phyloP scores from a whole-genome alignment of 2,888 invertebrate species.

The Amblyteles armatorius region DNA sequence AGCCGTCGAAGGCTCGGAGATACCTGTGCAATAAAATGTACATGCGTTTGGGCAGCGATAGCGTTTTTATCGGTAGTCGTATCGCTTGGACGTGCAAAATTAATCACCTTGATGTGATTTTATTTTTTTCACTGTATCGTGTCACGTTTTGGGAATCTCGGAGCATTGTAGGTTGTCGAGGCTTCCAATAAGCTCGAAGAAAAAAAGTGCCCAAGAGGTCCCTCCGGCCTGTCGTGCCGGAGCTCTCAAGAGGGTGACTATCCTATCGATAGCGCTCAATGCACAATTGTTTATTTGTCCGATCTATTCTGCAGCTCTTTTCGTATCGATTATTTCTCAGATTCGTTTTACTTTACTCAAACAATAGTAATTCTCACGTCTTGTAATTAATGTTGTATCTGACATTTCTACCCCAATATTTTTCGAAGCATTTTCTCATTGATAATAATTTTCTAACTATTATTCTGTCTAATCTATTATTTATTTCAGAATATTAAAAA shows the following conservation, averaged over 20 bases:
- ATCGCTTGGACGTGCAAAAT: no score
- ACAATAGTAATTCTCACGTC: no score
- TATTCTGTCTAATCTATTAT: no score
- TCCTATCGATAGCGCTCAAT: slow-evolving; percentile 9
- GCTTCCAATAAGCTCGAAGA: not conserved
- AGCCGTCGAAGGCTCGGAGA: not conserved
- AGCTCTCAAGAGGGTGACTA: not conserved
- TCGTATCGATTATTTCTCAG: not conserved
- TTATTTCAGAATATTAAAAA: not conserved
- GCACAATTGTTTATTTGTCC: not conserved
- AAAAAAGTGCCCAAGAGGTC: slow-evolving; percentile 8
- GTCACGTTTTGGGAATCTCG: not conserved
- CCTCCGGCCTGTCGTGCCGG: slow-evolving; percentile 2
- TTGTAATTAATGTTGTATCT: no score
- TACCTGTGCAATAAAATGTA: not conserved
- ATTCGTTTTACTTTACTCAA: no score
- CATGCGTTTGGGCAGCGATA: no score
- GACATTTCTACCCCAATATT: no score
- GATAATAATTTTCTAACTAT: not conserved
- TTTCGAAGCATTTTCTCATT: not conserved
- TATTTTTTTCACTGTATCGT: not conserved
- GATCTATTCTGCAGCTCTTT: not conserved
- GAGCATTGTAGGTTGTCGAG: not conserved
- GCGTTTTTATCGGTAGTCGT: no score
- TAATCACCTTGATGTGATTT: no score